A percentile compares a stretch with the other conserved stretches of the same genome.
Evolutionary conservation across 2,113 vertebrate species (phyloP).

Genomic region (Corvus cornix): DNA sequence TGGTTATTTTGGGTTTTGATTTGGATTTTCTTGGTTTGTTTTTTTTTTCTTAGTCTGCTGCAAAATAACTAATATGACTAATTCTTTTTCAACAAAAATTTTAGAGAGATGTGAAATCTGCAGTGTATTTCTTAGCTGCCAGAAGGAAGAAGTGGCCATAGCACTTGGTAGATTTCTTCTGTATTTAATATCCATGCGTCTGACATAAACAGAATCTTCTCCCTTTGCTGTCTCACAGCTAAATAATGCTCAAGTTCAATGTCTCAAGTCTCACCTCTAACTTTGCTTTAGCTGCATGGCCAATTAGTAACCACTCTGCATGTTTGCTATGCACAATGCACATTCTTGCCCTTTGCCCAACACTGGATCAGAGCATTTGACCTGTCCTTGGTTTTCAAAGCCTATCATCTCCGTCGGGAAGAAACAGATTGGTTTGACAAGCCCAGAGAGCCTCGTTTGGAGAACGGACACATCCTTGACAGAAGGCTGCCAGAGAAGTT

Average conservation of each 20-base stretch:
- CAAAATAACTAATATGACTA: background rate
- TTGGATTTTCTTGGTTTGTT: background rate
- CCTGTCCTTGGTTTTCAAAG: slow-evolving; percentile 82
- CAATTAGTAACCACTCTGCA: slow-evolving; percentile 61
- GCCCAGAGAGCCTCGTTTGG: slow-evolving; percentile 87
- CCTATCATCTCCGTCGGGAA: slow-evolving; percentile 95
- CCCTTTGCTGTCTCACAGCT: background rate
- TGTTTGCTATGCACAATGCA: slow-evolving; percentile 59
- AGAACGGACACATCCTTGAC: slow-evolving; percentile 83
- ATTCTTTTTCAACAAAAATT: background rate
- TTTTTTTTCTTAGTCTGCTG: background rate
- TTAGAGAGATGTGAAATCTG: background rate
- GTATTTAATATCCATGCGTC: background rate
- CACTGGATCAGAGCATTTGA: slow-evolving; percentile 68
- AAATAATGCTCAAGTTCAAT: slow-evolving; percentile 12
- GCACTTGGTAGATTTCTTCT: background rate
- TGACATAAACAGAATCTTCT: background rate
- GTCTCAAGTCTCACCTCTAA: slow-evolving; percentile 31
- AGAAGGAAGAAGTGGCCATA: background rate
- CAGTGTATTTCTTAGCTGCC: background rate
- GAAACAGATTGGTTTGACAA: slow-evolving; percentile 99
- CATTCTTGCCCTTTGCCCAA: slow-evolving; percentile 54
- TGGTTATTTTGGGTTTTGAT: background rate
- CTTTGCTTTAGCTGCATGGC: slow-evolving; percentile 73
- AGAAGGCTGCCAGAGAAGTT: slow-evolving; percentile 85